These are phyloP conservation scores for Eutolmus rufibarbis DNA, from an alignment of 2,888 invertebrate species.

Conservation along the genomic window DNA sequence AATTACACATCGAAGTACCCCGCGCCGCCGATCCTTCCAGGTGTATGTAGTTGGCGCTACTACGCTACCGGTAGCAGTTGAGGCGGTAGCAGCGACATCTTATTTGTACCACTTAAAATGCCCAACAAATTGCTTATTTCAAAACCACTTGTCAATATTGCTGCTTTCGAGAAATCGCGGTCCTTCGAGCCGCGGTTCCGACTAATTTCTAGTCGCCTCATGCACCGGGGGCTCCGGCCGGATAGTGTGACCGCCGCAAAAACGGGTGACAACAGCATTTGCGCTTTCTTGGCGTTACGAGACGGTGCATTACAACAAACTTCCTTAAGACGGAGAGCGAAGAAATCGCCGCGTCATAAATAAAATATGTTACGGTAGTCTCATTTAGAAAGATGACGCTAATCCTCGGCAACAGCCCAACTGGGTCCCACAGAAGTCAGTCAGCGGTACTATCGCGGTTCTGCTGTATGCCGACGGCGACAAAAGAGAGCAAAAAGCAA, in stretches of 20 bases:
- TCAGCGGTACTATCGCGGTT: constrained; percentile 27
- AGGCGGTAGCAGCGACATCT: not conserved
- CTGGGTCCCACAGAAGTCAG: constrained; percentile 15
- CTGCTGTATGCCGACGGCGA: constrained; percentile 51
- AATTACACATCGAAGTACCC: not conserved
- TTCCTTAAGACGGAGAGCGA: not conserved
- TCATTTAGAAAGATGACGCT: constrained; percentile 41
- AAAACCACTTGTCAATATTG: constrained; percentile 23
- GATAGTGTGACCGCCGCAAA: not conserved
- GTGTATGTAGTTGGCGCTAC: not conserved
- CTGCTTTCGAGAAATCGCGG: not conserved
- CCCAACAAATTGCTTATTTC: constrained; percentile 25
- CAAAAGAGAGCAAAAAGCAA: constrained; percentile 46
- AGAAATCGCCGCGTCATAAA: constrained; percentile 33
- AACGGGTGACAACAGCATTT: constrained; percentile 32
- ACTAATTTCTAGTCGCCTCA: constrained; percentile 36
- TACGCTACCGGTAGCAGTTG: not conserved
- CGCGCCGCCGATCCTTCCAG: not conserved
- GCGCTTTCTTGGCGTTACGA: constrained; percentile 6
- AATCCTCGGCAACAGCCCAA: constrained; percentile 35
- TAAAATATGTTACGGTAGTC: constrained; percentile 38
- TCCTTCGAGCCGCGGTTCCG: constrained; percentile 10
- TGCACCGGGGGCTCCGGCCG: not conserved
- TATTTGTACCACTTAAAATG: constrained; percentile 31
- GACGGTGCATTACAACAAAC: not conserved